Percentiles rank a stretch among this genome's conserved stretches.
These are phyloP conservation scores for Hypolimnas misippus DNA, from an alignment of 2,888 invertebrate species.

Conservation along the genomic window DNA sequence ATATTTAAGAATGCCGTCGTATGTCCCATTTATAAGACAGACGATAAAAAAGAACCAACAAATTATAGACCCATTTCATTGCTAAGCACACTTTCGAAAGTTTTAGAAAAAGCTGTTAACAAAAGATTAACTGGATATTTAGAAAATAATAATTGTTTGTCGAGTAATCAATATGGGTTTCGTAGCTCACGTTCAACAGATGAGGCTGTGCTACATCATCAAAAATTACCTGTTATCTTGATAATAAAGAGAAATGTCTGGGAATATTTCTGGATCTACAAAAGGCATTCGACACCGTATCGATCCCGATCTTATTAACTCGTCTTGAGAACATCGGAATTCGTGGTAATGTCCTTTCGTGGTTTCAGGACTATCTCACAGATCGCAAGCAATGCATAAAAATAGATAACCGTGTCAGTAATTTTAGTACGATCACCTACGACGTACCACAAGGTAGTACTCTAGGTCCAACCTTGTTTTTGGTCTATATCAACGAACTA, in stretches of 20 bases:
- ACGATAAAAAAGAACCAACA: not conserved
- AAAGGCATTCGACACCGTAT: too few species aligned
- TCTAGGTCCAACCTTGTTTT: too few species aligned
- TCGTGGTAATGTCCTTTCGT: conserved; percentile 10
- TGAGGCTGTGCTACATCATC: conserved; percentile 25
- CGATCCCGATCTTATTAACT: conserved; percentile 7
- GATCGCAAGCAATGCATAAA: conserved; percentile 7
- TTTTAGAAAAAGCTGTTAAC: conserved; percentile 13
- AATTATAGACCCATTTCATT: conserved; percentile 23
- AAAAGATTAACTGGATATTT: conserved; percentile 8
- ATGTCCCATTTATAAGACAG: conserved; percentile 15
- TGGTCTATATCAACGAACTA: too few species aligned
- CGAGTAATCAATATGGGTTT: not conserved
- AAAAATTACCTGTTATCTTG: conserved; percentile 8
- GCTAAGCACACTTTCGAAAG: conserved; percentile 13
- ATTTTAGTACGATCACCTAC: too few species aligned
- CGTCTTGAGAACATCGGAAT: conserved; percentile 9
- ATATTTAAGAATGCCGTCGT: conserved; percentile 7
- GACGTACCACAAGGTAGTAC: too few species aligned
- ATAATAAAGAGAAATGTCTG: conserved; percentile 5
- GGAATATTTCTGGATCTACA: conserved; percentile 7
- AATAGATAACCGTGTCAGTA: too few species aligned
- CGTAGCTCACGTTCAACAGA: conserved; percentile 9
- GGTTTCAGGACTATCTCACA: conserved; percentile 11
- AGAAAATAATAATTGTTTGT: not conserved